These are phyloP conservation scores for Tapirus terrestris DNA, from an alignment of 2,113 vertebrate genomes.

Conservation along the genomic window DNA sequence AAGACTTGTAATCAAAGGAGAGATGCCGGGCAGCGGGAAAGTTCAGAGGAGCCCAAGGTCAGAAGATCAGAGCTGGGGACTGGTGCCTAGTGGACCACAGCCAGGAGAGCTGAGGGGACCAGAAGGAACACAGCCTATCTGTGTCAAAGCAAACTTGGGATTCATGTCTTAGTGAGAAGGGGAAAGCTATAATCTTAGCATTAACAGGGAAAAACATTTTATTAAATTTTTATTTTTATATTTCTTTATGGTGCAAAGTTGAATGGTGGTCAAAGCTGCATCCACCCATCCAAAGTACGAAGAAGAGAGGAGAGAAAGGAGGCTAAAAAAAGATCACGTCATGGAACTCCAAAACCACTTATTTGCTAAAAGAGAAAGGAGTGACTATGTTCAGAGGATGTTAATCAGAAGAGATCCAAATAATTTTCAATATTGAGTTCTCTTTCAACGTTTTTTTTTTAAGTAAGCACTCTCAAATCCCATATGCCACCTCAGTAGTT, in stretches of 20 bases:
- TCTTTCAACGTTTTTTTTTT: neutral
- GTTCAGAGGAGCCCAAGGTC: neutral
- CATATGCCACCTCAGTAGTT: neutral
- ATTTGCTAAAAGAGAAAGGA: neutral
- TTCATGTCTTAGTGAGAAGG: neutral
- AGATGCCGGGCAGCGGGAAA: neutral
- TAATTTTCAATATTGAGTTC: neutral
- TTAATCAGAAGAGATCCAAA: neutral
- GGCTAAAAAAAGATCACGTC: neutral
- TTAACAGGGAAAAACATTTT: neutral
- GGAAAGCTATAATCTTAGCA: neutral
- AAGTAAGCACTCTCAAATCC: neutral
- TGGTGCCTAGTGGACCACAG: neutral
- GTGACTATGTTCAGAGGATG: neutral
- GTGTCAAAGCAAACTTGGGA: neutral
- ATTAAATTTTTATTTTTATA: neutral
- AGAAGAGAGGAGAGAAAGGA: neutral
- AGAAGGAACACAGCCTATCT: neutral
- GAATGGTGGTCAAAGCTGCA: neutral
- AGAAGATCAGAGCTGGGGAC: neutral
- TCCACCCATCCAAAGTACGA: neutral
- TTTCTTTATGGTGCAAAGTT: neutral
- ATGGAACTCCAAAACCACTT: neutral
- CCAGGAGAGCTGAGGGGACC: neutral
- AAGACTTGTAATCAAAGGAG: neutral